Conservation (phyloP, 2,797 vertebrate species). For the Phataginus tricuspis region DNA sequence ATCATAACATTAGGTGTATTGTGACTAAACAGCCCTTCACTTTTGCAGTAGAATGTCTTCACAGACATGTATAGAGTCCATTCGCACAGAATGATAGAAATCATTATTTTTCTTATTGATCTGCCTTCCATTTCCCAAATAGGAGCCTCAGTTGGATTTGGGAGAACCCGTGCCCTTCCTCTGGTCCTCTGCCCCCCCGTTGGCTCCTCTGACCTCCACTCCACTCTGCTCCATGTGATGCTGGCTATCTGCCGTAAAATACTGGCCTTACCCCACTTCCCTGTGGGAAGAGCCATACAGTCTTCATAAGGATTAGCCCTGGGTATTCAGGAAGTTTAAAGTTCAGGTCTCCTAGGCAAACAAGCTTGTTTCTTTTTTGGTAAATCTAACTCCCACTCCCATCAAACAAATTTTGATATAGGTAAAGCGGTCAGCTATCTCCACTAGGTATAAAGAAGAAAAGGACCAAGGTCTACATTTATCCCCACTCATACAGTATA, state of each 20-base stretch:
- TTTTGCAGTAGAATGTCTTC: background rate
- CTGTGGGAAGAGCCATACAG: background rate
- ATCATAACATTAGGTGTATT: background rate
- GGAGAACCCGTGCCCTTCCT: no score
- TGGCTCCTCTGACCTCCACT: no score
- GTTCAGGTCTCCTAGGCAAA: background rate
- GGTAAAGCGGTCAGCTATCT: background rate
- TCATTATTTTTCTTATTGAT: background rate
- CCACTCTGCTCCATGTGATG: background rate
- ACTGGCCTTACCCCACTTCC: background rate
- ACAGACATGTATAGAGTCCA: background rate
- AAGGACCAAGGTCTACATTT: background rate
- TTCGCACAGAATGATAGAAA: background rate
- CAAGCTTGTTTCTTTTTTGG: no score
- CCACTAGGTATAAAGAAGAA: background rate
- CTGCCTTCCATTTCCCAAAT: background rate
- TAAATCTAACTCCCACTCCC: no score
- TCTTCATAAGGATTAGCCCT: background rate
- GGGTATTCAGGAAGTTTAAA: no score
- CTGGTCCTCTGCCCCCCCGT: rapidly evolving
- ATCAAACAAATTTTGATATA: background rate
- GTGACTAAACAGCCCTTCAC: background rate
- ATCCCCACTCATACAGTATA: no score
- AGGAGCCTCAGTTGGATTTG: rapidly evolving
- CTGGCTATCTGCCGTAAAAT: rapidly evolving